Percentiles rank a stretch among this genome's conserved stretches.
These are phyloP conservation scores for Amiota minor DNA, from an alignment of 2,888 invertebrate genomes.

Conservation along the genomic window DNA sequence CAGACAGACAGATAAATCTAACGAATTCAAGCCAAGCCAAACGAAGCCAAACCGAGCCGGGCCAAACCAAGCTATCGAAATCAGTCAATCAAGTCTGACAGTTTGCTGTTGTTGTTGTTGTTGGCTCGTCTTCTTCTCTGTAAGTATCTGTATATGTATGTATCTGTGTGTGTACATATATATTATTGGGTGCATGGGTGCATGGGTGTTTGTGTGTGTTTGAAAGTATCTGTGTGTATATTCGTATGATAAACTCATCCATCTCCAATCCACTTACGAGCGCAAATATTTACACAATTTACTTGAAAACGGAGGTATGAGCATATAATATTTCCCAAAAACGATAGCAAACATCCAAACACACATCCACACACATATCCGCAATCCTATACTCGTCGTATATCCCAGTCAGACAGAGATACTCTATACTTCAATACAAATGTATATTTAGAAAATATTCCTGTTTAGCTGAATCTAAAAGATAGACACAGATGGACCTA, in stretches of 20 bases:
- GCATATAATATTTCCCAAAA: conserved; percentile 70
- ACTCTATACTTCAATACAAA: conserved; percentile 32
- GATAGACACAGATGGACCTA: conserved; percentile 19
- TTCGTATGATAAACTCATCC: conserved; percentile 69
- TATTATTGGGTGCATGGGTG: not conserved
- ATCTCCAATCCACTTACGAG: conserved; percentile 72
- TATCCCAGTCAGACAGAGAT: not conserved
- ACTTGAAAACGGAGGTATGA: conserved; percentile 66
- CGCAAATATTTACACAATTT: conserved; percentile 71
- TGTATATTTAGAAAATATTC: conserved; percentile 22
- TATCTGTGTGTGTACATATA: not conserved
- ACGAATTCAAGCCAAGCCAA: not conserved
- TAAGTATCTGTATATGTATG: not conserved
- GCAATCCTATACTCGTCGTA: conserved; percentile 18
- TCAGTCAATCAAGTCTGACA: conserved; percentile 1
- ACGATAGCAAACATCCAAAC: conserved; percentile 62
- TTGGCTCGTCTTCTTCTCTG: conserved; percentile 4
- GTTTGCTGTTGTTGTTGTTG: not conserved
- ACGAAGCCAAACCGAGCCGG: too few relatives aligned
- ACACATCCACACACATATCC: conserved; percentile 33
- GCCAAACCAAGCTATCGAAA: conserved; percentile 1
- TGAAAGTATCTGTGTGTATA: not conserved
- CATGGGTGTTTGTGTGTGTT: not conserved
- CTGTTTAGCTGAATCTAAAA: conserved; percentile 22
- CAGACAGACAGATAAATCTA: not conserved